Evolutionary conservation across 2,888 invertebrate species (phyloP).

Genomic region (Blera fallax): DNA sequence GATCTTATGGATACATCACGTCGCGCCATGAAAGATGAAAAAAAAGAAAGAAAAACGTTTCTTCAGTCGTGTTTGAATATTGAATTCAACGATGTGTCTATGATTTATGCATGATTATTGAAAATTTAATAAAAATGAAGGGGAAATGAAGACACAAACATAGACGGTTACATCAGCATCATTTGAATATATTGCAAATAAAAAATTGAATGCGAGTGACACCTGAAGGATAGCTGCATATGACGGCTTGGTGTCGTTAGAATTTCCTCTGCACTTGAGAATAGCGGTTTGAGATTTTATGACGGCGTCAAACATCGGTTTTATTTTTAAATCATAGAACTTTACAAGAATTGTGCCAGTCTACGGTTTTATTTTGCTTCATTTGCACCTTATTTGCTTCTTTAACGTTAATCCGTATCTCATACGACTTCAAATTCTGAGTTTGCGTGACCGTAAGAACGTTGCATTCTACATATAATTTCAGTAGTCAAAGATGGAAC

Average conservation of each 20-base stretch:
- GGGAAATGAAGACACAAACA: not conserved
- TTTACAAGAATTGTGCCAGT: no score
- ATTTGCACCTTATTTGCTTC: no score
- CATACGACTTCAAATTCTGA: no score
- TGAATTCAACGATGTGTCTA: constrained; percentile 1
- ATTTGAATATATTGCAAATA: constrained; percentile 19
- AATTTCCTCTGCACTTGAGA: not conserved
- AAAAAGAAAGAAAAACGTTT: no score
- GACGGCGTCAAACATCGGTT: no score
- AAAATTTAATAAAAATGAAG: not conserved
- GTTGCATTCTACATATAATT: no score
- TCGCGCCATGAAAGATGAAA: not conserved
- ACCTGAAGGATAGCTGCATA: not conserved
- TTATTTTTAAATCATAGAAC: no score
- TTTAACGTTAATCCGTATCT: no score
- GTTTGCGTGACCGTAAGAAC: no score
- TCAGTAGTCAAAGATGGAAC: no score
- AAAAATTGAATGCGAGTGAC: not conserved
- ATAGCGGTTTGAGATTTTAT: no score
- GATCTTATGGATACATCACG: not conserved
- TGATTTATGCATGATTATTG: not conserved
- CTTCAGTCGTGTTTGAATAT: not conserved
- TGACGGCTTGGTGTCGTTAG: not conserved
- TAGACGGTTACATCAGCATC: not conserved
- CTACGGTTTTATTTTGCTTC: no score